Evolutionary conservation across 2,113 vertebrate species (phyloP), one percentile per base, ranked within the genome.

Genomic region (Tetrax tetrax): DNA sequence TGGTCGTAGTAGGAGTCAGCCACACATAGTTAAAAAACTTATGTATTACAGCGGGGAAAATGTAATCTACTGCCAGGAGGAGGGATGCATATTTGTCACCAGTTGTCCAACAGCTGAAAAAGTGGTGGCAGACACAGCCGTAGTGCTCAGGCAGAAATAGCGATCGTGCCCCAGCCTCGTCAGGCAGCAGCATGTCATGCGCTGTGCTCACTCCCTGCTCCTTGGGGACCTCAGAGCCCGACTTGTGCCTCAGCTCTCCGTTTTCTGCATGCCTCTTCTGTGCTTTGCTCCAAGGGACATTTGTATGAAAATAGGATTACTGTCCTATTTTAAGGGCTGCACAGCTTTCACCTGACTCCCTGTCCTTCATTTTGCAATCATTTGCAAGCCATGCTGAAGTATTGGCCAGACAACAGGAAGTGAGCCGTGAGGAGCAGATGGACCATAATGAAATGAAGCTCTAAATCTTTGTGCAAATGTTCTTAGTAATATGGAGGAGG

Each of bases 21-120:
- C 76, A 60, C 0, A 4, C 48, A 2, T 31, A 60, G 71, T 88
- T 92, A 75, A 81, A 83, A 75, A 93, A 56, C 29, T 53, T 27
- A 8, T 65, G 65, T 89, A 64, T 66, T 80, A 50, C 83, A 89
- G 88, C 69, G 68, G 72, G 79, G 79, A 91, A 66, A 29, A 60
- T 48, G 48, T 53, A 53, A 37, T 82, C 48, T 70, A 4, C n/a
- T 88, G 48, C 38, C 60, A 68, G 83, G 54, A 95, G 23, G 2
- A 33, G 38, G 33, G 43, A 74, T 48, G 18, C 2, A 2, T 79
- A 80, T 92, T 95, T 77, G 87, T 92, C 80, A 78, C 56, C 86
- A 48, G 80, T 71, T 96, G 61, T 89, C 86, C 75, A 77, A 78
- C 76, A 94, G 89, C 80, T 87, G 88, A 72, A 95, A 78, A 68